A percentile compares a stretch with the other conserved stretches of the same genome.
These are phyloP conservation scores for Eupeodes latifasciatus DNA, from an alignment of 2,888 invertebrate species.

Conservation along the genomic window DNA sequence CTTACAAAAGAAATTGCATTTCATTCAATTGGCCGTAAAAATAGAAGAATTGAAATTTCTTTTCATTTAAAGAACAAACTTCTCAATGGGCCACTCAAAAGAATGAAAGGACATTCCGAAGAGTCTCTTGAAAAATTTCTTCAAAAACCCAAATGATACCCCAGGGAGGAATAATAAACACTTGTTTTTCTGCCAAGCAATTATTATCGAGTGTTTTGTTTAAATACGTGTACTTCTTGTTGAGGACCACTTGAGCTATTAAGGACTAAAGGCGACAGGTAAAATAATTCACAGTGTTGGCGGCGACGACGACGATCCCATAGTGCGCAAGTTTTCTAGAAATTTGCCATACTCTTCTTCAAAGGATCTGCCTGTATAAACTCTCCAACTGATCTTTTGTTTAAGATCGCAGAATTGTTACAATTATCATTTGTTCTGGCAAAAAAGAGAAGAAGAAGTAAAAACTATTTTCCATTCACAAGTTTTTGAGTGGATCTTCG, in stretches of 20 bases:
- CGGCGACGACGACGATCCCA: background rate
- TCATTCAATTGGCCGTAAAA: slow-evolving; percentile 64
- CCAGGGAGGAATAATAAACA: slow-evolving; percentile 80
- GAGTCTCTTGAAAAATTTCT: slow-evolving; percentile 6
- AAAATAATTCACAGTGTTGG: background rate
- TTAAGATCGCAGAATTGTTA: slow-evolving; percentile 39
- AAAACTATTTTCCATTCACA: slow-evolving; percentile 54
- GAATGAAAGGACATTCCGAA: slow-evolving; percentile 30
- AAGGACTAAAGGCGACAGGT: background rate
- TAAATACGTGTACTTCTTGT: background rate
- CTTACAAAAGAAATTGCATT: slow-evolving; percentile 48
- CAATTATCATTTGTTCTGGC: slow-evolving; percentile 31
- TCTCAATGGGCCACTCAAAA: slow-evolving; percentile 51
- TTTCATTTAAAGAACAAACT: background rate
- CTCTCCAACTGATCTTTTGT: slow-evolving; percentile 66
- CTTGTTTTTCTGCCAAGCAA: slow-evolving; percentile 71
- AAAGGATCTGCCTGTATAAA: background rate
- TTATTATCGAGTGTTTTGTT: slow-evolving; percentile 38
- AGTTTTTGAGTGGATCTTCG: slow-evolving; percentile 63
- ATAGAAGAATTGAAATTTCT: slow-evolving; percentile 26
- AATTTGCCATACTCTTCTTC: slow-evolving; percentile 31
- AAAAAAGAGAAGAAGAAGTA: background rate
- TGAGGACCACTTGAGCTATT: slow-evolving; percentile 33
- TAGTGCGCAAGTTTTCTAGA: slow-evolving; percentile 47
- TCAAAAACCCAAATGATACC: slow-evolving; percentile 74